Evolutionary conservation across 1,140 invertebrate species (phyloP), one percentile per base, ranked within the genome.

Genomic region (Augochlora pura): DNA sequence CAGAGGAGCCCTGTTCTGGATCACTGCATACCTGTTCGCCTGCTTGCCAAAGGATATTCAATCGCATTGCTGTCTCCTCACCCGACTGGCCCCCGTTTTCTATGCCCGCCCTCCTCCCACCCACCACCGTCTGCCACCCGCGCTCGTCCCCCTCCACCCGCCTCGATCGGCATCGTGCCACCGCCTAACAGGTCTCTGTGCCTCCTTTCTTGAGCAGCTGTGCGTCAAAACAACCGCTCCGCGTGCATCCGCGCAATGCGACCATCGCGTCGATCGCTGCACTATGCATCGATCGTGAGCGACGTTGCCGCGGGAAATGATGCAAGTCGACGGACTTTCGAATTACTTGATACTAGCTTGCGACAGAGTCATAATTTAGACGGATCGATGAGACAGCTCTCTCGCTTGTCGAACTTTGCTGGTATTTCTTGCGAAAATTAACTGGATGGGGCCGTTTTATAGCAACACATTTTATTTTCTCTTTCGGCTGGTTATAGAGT

Each of bases 41-140:
- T 75, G 71, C 46, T 73, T 57, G 85, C 77, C 84, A 87, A 86
- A 87, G 86, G 84, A 80, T 75, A 54, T 54, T 68, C 72, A 75
- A 80, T 80, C 72, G 78, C 72, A 63, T 80, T 39, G 63, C 74
- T 65, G 52, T 57, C 71, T 62, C 71, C 42, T 65, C 72, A 27
- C 67, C 64, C 63, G 23, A 54, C 25, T 46, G 16, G n/a, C 49
- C 14, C 63, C 6, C 67, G 54, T 38, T 49, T 25, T 16, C 54
- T 57, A 57, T 57, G n/a, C 54, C 54, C 21, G 7, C 21, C 7
- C 54, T 7, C 18, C 5, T 21, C 1, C 18, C 18, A 5, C 52
- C 52, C 6, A 14, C 12, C 16, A 14, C 16, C 16, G 16, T 52
- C 4, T n/a, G n/a, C n/a, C n/a, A n/a, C n/a, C n/a, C n/a, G n/a